Evolutionary conservation across 2,113 vertebrate species (phyloP).

Genomic region (Pseudorasbora parva): DNA sequence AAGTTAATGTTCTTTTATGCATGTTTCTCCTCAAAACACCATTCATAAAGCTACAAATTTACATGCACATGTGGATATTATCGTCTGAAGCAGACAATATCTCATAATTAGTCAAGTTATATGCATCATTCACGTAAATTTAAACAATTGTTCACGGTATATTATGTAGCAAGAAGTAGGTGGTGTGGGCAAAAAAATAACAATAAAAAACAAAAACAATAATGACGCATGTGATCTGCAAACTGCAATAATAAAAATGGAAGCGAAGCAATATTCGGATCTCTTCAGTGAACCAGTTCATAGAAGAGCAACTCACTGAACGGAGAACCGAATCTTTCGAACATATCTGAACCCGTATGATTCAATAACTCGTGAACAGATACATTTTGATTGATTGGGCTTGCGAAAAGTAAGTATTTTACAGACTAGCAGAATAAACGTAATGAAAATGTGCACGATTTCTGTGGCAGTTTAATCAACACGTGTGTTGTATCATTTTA

Average conservation of each 20-base stretch:
- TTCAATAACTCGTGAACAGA: no score
- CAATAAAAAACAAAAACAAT: not conserved
- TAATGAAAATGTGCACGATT: no score
- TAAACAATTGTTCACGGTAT: not conserved
- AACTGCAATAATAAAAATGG: not conserved
- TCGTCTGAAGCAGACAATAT: not conserved
- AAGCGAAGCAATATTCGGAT: not conserved
- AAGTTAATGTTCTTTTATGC: not conserved
- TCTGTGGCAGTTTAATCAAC: no score
- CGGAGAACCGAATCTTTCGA: not conserved
- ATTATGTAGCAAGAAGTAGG: not conserved
- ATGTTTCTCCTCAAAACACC: not conserved
- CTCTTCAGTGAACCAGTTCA: not conserved
- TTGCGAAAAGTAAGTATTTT: no score
- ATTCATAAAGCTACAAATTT: not conserved
- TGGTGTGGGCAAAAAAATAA: not conserved
- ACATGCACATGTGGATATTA: not conserved
- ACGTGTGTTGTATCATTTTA: no score
- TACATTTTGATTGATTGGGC: no score
- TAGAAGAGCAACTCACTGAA: not conserved
- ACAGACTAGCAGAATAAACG: no score
- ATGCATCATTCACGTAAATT: not conserved
- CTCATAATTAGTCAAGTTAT: no score
- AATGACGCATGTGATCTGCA: conserved; percentile 3
- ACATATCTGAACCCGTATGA: not conserved